These are phyloP conservation scores for Pardosa pseudoannulata DNA, from an alignment of 2,888 invertebrate genomes.

Conservation along the genomic window DNA sequence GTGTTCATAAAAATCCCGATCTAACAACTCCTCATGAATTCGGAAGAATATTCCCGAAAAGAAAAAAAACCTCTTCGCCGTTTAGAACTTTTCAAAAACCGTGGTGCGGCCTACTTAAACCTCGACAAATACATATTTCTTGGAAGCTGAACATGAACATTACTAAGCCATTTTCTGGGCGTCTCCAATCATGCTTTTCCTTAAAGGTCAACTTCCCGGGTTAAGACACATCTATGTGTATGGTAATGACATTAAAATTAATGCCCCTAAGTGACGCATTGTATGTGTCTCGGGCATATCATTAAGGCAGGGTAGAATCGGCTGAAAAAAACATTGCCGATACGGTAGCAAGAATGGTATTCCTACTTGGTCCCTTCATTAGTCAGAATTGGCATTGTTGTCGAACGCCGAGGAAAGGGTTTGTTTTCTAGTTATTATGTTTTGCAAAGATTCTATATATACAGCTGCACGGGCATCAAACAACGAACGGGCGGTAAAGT, in stretches of 20 bases:
- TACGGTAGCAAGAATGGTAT: not conserved
- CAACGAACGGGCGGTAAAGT: not conserved
- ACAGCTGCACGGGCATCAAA: not conserved
- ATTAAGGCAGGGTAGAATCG: not conserved
- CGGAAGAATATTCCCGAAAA: no score
- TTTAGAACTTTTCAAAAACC: no score
- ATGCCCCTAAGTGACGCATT: conserved; percentile 5
- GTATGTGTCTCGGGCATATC: not conserved
- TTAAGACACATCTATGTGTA: not conserved
- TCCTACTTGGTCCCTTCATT: not conserved
- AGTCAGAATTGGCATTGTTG: not conserved
- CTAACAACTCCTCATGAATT: no score
- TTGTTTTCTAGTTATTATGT: not conserved
- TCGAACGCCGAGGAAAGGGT: not conserved
- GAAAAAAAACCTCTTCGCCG: no score
- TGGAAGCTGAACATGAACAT: not conserved
- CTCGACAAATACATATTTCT: not conserved
- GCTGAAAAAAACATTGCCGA: not conserved
- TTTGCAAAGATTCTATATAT: not conserved
- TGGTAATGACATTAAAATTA: not conserved
- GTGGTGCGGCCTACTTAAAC: not conserved
- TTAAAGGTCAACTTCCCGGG: conserved; percentile 4
- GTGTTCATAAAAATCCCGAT: no score
- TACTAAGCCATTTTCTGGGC: not conserved
- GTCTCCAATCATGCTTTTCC: not conserved